A percentile compares a stretch with the other conserved stretches of the same genome.
Evolutionary conservation across 2,113 vertebrate genomes (phyloP).

Genomic region (Paramormyrops kingsleyae): DNA sequence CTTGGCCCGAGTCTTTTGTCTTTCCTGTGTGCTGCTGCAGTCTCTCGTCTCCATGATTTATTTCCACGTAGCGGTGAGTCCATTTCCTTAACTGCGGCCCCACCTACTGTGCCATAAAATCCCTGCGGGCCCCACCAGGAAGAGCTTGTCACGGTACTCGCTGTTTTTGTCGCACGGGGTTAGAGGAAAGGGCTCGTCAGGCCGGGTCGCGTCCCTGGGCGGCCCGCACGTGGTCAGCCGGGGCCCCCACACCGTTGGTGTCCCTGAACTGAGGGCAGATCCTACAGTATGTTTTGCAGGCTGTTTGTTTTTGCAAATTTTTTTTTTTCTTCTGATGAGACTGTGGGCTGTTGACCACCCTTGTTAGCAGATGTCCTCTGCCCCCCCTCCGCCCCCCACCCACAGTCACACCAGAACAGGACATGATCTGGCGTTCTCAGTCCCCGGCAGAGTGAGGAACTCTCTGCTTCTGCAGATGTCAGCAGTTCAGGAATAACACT

Average conservation of each 20-base stretch:
- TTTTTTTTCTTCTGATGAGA: not conserved
- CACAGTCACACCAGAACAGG: constrained; percentile 12
- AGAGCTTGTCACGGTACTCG: not conserved
- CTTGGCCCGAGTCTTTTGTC: not conserved
- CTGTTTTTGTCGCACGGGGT: not conserved
- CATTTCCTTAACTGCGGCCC: not conserved
- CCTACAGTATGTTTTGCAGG: constrained; percentile 5
- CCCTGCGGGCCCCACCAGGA: not conserved
- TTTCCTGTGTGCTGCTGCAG: not conserved
- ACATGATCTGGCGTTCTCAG: not conserved
- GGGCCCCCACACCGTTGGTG: not conserved
- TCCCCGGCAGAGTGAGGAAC: not conserved
- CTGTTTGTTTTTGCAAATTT: not conserved
- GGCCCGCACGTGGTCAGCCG: not conserved
- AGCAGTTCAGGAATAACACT: constrained; percentile 12
- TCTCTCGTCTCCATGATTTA: not conserved
- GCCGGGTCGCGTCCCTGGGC: not conserved
- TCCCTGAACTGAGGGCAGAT: constrained; percentile 9
- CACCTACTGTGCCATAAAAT: not conserved
- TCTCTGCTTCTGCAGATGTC: constrained; percentile 24
- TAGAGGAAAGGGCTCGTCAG: not conserved
- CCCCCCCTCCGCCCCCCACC: too few species aligned
- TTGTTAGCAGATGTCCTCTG: constrained; percentile 7
- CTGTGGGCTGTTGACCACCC: not conserved
- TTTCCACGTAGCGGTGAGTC: not conserved